These are phyloP conservation scores for Ephydatia muelleri DNA, from an alignment of 37 sponge, comb jelly and placozoan species.

Conservation along the genomic window DNA sequence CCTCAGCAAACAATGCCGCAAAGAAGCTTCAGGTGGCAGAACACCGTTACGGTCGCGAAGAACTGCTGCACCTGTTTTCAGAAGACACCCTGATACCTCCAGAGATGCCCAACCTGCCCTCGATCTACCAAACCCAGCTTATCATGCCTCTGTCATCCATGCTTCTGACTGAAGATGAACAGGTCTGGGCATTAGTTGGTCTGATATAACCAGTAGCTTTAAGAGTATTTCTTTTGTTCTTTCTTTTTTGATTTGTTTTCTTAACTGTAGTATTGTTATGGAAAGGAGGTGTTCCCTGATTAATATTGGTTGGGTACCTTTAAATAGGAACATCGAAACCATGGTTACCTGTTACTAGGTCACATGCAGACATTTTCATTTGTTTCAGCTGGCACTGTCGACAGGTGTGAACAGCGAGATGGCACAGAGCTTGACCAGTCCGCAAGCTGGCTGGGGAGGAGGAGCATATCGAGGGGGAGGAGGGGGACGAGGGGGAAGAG, in stretches of 20 bases:
- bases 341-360: not conserved
- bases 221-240: constrained; percentile 3
- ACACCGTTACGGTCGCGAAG: constrained; percentile 79
- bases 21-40: constrained; percentile 51
- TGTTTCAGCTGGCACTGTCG: constrained; percentile 52
- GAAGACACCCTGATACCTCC: constrained; percentile 20
- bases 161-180: constrained; percentile 79
- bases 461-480: constrained; percentile 37
- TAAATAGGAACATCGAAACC: not conserved
- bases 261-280: not conserved
- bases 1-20: constrained; percentile 4
- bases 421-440: constrained; percentile 32
- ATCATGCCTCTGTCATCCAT: constrained; percentile 56
- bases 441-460: not conserved
- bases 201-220: not conserved
- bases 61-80: constrained; percentile 61
- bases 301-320: not conserved
- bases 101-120: constrained; percentile 15
- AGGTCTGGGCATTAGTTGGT: constrained; percentile 45
- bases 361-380: not conserved
- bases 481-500: constrained; percentile 44
- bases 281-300: not conserved
- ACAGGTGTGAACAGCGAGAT: constrained; percentile 60
- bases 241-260: no score
- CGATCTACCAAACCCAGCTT: constrained; percentile 15